These are phyloP conservation scores for Gibbula magus DNA, from an alignment of 2,888 invertebrate species.

Conservation along the genomic window DNA sequence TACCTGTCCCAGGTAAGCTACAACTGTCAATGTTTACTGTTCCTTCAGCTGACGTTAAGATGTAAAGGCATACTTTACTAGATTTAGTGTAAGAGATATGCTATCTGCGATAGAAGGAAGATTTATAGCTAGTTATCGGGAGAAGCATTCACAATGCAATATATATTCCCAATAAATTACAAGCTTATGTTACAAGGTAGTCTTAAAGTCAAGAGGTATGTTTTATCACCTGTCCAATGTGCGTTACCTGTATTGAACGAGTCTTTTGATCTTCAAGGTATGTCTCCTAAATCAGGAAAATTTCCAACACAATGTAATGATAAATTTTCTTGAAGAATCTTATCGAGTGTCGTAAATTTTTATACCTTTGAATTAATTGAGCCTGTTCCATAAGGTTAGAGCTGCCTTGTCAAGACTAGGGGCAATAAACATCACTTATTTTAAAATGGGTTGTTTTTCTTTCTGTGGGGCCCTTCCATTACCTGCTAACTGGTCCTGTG, in stretches of 20 bases:
- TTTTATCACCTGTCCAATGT: constrained; percentile 19
- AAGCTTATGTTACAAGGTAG: constrained; percentile 12
- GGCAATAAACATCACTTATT: constrained; percentile 17
- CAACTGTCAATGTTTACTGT: no score
- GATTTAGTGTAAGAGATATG: constrained; percentile 20
- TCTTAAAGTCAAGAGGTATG: constrained; percentile 16
- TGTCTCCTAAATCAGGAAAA: constrained; percentile 9
- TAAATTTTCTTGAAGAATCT: constrained; percentile 21
- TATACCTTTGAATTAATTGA: constrained; percentile 15
- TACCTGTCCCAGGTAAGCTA: no score
- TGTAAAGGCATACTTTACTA: neutral
- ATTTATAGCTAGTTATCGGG: neutral
- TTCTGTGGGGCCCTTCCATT: neutral
- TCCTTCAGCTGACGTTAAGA: no score
- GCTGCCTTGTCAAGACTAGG: neutral
- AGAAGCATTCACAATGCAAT: constrained; percentile 21
- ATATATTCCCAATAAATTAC: constrained; percentile 21
- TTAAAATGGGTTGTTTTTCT: constrained; percentile 7
- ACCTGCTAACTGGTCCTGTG: no score
- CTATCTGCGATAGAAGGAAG: neutral
- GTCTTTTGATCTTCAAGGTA: constrained; percentile 6
- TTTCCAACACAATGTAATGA: constrained; percentile 20
- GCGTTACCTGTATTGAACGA: constrained; percentile 18
- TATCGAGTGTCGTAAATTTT: constrained; percentile 24
- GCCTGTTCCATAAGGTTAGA: constrained; percentile 2